Evolutionary conservation across 2,113 vertebrate genomes (phyloP).

Genomic region (Perccottus glenii): DNA sequence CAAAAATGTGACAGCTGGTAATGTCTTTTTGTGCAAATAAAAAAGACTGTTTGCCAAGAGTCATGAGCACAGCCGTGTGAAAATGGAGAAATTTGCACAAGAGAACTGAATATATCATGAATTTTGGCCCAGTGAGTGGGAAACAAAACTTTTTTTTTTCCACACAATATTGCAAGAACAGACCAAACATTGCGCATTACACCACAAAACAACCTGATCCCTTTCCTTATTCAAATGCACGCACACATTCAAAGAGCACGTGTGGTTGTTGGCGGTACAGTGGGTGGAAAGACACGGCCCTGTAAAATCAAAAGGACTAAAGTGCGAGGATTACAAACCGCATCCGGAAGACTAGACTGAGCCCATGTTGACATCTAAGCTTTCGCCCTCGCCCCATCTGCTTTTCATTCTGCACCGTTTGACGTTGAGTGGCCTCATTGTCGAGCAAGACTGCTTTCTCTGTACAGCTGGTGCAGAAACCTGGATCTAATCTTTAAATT

Average conservation of each 20-base stretch:
- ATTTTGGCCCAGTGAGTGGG: slow-evolving; percentile 4
- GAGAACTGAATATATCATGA: slow-evolving; percentile 13
- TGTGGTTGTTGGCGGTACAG: slow-evolving; percentile 32
- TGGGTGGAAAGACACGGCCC: slow-evolving; percentile 11
- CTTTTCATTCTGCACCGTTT: slow-evolving; percentile 55
- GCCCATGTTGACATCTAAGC: slow-evolving; percentile 63
- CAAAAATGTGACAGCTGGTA: too few relatives aligned
- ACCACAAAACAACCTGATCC: slow-evolving; percentile 26
- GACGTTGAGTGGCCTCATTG: slow-evolving; percentile 43
- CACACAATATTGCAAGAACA: slow-evolving; percentile 28
- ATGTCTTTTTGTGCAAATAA: slow-evolving; percentile 5
- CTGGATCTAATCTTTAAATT: slow-evolving; percentile 69
- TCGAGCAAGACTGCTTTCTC: slow-evolving; percentile 43
- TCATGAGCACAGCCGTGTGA: neutral
- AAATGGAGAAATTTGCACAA: slow-evolving; percentile 19
- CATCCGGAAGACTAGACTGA: slow-evolving; percentile 63
- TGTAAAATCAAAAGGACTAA: slow-evolving; percentile 48
- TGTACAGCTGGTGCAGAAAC: slow-evolving; percentile 48
- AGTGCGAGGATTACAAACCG: slow-evolving; percentile 55
- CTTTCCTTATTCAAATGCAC: neutral
- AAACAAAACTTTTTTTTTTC: slow-evolving; percentile 26
- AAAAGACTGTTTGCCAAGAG: neutral
- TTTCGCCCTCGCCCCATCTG: slow-evolving; percentile 60
- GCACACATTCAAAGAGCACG: slow-evolving; percentile 13
- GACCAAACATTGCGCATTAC: slow-evolving; percentile 38